phyloP scores from a whole-genome alignment of 2,888 invertebrate species.

The Eledona agricola region DNA sequence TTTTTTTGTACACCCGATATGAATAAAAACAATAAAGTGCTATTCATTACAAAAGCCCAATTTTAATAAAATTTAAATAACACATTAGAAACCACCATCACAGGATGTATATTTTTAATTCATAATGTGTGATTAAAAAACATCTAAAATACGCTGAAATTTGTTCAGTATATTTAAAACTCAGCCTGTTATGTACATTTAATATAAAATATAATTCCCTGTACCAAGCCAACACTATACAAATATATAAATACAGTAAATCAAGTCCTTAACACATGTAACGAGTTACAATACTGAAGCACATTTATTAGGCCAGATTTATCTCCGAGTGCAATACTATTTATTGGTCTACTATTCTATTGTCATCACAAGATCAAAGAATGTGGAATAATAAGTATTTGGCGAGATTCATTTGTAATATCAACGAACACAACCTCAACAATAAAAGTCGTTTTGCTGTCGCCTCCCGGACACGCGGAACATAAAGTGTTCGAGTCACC shows the following conservation, averaged over 20 bases:
- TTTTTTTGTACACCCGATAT: too few species aligned
- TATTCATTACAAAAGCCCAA: too few species aligned
- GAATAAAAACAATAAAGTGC: too few species aligned
- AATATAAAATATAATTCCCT: slow-evolving; percentile 41
- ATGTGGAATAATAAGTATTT: slow-evolving; percentile 26
- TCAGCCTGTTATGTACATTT: slow-evolving; percentile 41
- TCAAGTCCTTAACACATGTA: slow-evolving; percentile 29
- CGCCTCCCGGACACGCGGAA: too few species aligned
- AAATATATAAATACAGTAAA: slow-evolving; percentile 40
- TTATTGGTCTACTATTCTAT: slow-evolving; percentile 38
- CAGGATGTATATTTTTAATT: too few species aligned
- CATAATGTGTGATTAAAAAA: too few species aligned
- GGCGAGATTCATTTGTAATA: slow-evolving; percentile 28
- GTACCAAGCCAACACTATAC: slow-evolving; percentile 40
- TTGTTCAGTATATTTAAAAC: too few species aligned
- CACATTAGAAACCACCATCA: too few species aligned
- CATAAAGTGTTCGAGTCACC: background rate
- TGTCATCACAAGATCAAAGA: slow-evolving; percentile 38
- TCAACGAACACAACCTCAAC: slow-evolving; percentile 31
- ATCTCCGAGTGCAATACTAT: slow-evolving; percentile 37
- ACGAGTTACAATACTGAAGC: slow-evolving; percentile 39
- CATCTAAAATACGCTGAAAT: too few species aligned
- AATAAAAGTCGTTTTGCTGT: too few species aligned
- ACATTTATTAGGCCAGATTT: slow-evolving; percentile 41
- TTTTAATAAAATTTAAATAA: too few species aligned